Base-by-base conservation (phyloP, 2,797 vertebrate species). In the Manis crassicaudata region DNA sequence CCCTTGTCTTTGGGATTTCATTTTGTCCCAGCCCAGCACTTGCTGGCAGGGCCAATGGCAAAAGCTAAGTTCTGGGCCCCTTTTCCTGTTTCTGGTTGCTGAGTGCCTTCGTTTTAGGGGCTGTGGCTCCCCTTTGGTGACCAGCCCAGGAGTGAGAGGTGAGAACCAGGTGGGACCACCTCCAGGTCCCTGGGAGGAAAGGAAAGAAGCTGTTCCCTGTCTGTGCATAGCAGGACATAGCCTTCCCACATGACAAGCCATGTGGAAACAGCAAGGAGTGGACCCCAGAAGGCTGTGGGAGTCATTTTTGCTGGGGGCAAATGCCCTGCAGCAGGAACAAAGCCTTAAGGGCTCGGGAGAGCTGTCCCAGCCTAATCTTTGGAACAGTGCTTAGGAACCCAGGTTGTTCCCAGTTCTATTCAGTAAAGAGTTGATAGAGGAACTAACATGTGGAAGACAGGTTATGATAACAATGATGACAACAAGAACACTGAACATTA, bases 1-100 rank as follows among this genome's bases (percentile, higher is more conserved):
- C 27, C 11, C 29, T 52, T 40, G 37, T 37, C 72, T 94, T 89
- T 35, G 80, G 63, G 70, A 72, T 86, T 95, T 81, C 21, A 92
- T 90, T 77, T 60, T 52, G 14, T 67, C n/a, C 21, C 7, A 23
- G 52, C 73, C 46, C 8, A 75, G 60, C 52, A 80, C 29, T 83
- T 90, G 68, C 79, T 62, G 35, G 75, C 46, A 88, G 37, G 40
- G 27, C 50, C 21, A 67, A 43, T 2, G n/a, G 70, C 58, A 67
- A 94, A 60, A 86, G 37, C 80, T 77, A 63, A 67, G 20, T 32
- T 27, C 20, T 77, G 65, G 46, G 27, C 23, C 5, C 58, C 75
- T 50, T 63, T 43, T 32, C 73, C 82, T 84, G 62, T n/a, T 37
- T 35, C 37, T 91, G 50, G 9, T 5, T n/a, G 32, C 70, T 23